phyloP scores from a whole-genome alignment of 2,113 vertebrate genomes.

The Bostrychus sinensis region DNA sequence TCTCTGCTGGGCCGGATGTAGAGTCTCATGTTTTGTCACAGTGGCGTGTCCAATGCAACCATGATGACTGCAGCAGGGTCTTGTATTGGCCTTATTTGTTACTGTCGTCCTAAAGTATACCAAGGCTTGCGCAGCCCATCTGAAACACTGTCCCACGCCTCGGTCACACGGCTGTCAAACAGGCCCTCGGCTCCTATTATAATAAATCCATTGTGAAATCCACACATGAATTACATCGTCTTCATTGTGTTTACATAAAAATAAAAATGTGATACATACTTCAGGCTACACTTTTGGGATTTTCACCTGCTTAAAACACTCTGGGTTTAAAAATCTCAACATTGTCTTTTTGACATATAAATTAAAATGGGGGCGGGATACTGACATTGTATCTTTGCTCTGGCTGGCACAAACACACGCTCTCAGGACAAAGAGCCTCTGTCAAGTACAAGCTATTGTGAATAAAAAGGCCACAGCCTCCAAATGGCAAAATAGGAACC shows the following conservation, averaged over 20 bases:
- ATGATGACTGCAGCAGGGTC: constrained; percentile 22
- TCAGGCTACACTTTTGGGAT: neutral
- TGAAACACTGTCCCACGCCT: constrained; percentile 17
- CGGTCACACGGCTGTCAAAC: constrained; percentile 45
- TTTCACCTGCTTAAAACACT: constrained; percentile 1
- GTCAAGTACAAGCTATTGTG: constrained; percentile 68
- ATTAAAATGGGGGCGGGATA: constrained; percentile 21
- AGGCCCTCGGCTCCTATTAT: constrained; percentile 33
- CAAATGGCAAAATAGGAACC: constrained; percentile 42
- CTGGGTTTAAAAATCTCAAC: neutral
- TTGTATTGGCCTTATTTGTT: constrained; percentile 8
- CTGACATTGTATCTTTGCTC: constrained; percentile 68
- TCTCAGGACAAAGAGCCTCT: constrained; percentile 70
- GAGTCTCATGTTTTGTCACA: constrained; percentile 25
- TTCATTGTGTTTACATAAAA: constrained; percentile 16
- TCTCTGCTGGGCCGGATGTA: neutral
- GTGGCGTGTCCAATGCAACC: constrained; percentile 23
- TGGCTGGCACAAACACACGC: constrained; percentile 73
- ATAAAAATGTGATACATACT: constrained; percentile 1
- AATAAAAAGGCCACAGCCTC: constrained; percentile 35
- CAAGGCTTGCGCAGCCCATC: constrained; percentile 19
- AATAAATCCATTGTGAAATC: constrained; percentile 72
- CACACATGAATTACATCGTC: constrained; percentile 59
- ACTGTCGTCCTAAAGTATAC: constrained; percentile 18
- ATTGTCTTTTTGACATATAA: constrained; percentile 15